Percentiles rank a stretch among this genome's conserved stretches.
phyloP scores from a whole-genome alignment of 2,888 invertebrate species.

The Gari tellinella region DNA sequence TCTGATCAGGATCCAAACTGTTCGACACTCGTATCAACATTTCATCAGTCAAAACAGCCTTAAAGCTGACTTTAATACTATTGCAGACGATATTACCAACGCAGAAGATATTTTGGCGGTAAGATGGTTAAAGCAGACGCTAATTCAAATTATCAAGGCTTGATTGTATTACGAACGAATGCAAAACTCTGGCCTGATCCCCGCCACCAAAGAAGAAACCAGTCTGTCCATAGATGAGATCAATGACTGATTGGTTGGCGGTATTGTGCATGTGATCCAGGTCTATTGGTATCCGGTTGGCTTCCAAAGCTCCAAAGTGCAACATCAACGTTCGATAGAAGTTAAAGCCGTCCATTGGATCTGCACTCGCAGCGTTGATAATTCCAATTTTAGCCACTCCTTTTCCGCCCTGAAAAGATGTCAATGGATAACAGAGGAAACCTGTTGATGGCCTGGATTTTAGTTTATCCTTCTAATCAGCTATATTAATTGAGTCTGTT shows the following conservation, averaged over 20 bases:
- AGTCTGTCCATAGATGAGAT: conserved; percentile 62
- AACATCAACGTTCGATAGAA: conserved; percentile 63
- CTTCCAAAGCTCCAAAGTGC: conserved; percentile 63
- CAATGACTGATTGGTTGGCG: conserved; percentile 51
- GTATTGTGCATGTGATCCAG: conserved; percentile 59
- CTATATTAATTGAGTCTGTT: too few relatives aligned
- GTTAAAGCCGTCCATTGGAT: conserved; percentile 55
- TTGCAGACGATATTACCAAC: too few relatives aligned
- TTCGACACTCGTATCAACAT: too few relatives aligned
- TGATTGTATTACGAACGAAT: conserved; percentile 67
- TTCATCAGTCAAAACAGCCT: too few relatives aligned
- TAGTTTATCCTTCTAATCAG: too few relatives aligned
- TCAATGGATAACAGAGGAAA: too few relatives aligned
- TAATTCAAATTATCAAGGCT: too few relatives aligned
- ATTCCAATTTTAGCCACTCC: conserved; percentile 69
- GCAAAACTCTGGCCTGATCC: conserved; percentile 61
- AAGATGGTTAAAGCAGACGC: too few relatives aligned
- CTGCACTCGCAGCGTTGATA: conserved; percentile 64
- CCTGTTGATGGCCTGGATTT: too few relatives aligned
- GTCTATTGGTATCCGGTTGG: conserved; percentile 65
- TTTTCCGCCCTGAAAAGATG: conserved; percentile 57
- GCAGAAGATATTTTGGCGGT: too few relatives aligned
- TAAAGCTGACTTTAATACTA: too few relatives aligned
- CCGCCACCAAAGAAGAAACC: conserved; percentile 75
- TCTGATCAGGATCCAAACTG: too few relatives aligned